Percentiles rank a stretch among this genome's conserved stretches.
Evolutionary conservation across 2,888 invertebrate species (phyloP).

Genomic region (Auanema freiburgensis): DNA sequence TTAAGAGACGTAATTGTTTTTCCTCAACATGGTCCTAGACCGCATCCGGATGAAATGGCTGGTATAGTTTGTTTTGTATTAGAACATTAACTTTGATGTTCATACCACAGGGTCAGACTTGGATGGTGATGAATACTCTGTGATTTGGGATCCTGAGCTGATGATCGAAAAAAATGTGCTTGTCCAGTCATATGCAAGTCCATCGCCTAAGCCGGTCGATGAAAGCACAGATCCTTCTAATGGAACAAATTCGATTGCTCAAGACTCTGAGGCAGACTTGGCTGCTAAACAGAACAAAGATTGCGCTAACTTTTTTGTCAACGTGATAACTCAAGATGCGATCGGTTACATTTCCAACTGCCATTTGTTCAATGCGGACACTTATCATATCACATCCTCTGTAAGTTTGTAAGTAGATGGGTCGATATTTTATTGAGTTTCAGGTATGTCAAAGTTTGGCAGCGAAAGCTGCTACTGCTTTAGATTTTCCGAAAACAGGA

Average conservation of each 20-base stretch:
- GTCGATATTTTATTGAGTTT: background rate
- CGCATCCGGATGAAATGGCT: conserved; percentile 67
- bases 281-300: conserved; percentile 31
- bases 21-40: conserved; percentile 65
- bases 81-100: background rate
- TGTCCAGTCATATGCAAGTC: conserved; percentile 37
- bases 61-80: conserved; percentile 33
- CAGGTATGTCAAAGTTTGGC: conserved; percentile 41
- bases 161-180: conserved; percentile 59
- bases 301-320: conserved; percentile 61
- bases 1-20: conserved; percentile 67
- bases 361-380: conserved; percentile 63
- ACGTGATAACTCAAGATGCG: conserved; percentile 63
- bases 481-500: conserved; percentile 57
- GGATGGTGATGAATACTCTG: conserved; percentile 67
- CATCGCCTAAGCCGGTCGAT: conserved; percentile 10
- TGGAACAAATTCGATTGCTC: background rate
- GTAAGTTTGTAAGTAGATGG: conserved; percentile 20
- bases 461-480: conserved; percentile 52
- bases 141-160: conserved; percentile 65
- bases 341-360: conserved; percentile 63
- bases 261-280: too few relatives aligned
- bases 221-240: conserved; percentile 20
- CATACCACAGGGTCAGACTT: conserved; percentile 64
- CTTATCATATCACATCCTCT: conserved; percentile 50